Percentiles rank a stretch among this genome's conserved stretches.
phyloP scores from a whole-genome alignment of 1,140 invertebrate species.

The Zaprionus africanus region DNA sequence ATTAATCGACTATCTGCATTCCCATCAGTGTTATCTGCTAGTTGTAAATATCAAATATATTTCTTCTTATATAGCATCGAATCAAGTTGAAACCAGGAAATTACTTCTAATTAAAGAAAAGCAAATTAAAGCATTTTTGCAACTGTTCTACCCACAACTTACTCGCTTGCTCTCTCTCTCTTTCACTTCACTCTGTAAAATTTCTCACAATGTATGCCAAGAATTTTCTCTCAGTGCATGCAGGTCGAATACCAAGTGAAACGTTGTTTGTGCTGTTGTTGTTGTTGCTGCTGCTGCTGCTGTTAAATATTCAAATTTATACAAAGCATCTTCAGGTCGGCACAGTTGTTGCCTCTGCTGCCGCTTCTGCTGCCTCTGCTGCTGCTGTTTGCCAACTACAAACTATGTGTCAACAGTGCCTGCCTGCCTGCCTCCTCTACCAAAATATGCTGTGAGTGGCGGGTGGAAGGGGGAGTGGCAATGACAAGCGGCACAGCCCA shows the following conservation, averaged over 20 bases:
- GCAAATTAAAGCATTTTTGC: not conserved
- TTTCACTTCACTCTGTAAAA: not conserved
- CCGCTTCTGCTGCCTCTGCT: slow-evolving; percentile 41
- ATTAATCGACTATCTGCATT: no score
- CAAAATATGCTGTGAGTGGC: slow-evolving; percentile 11
- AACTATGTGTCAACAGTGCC: slow-evolving; percentile 76
- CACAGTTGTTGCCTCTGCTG: slow-evolving; percentile 51
- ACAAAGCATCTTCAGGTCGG: slow-evolving; percentile 72
- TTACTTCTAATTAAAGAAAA: not conserved
- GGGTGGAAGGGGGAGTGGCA: not conserved
- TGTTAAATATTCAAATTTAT: slow-evolving; percentile 81
- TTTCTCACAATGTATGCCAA: not conserved
- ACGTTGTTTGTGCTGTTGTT: slow-evolving; percentile 30
- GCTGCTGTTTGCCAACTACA: slow-evolving; percentile 73
- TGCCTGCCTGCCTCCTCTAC: slow-evolving; percentile 35
- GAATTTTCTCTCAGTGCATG: slow-evolving; percentile 22
- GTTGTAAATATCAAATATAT: no score
- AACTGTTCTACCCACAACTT: not conserved
- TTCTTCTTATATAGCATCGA: no score
- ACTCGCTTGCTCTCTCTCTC: not conserved
- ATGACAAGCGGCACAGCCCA: not conserved
- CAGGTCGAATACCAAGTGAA: slow-evolving; percentile 46
- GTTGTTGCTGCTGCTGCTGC: slow-evolving; percentile 27
- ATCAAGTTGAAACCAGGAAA: no score
- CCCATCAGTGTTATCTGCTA: no score